Percentiles rank a stretch among this genome's conserved stretches.
These are phyloP conservation scores for Platycheirus rosarum DNA, from an alignment of 2,888 invertebrate species.

Conservation along the genomic window DNA sequence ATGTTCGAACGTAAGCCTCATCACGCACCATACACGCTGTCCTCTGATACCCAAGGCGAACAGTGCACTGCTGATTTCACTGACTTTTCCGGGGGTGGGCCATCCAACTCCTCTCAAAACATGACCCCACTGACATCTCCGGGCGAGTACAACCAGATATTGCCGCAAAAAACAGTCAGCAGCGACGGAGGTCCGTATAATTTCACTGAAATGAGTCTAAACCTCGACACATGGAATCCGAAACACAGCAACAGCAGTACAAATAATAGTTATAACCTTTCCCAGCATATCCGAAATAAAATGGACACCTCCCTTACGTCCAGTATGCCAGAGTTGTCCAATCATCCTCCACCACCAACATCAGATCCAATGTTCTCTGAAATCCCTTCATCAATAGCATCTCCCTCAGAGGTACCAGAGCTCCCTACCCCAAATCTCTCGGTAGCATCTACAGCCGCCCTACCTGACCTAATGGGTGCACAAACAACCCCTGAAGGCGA, in stretches of 20 bases:
- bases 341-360: constrained; percentile 74
- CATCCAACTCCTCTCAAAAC: constrained; percentile 80
- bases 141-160: constrained; percentile 78
- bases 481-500: constrained; percentile 79
- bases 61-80: constrained; percentile 78
- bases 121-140: constrained; percentile 81
- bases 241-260: constrained; percentile 79
- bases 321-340: constrained; percentile 86
- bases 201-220: constrained; percentile 84
- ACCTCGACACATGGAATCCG: constrained; percentile 84
- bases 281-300: constrained; percentile 79
- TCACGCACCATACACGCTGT: constrained; percentile 85
- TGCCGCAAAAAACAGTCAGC: constrained; percentile 79
- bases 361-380: constrained; percentile 73
- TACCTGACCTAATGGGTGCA: constrained; percentile 79
- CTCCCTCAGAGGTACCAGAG: constrained; percentile 79
- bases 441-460: constrained; percentile 83
- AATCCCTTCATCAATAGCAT: constrained; percentile 68
- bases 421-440: constrained; percentile 84
- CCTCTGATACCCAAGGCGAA: constrained; percentile 82
- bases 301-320: constrained; percentile 82
- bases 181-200: constrained; percentile 84
- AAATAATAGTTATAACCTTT: constrained; percentile 78
- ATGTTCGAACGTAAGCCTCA: constrained; percentile 77
- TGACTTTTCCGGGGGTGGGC: constrained; percentile 79